Evolutionary conservation across 2,113 vertebrate species (phyloP), one percentile per base, ranked within the genome.

Genomic region (Sturnus vulgaris): DNA sequence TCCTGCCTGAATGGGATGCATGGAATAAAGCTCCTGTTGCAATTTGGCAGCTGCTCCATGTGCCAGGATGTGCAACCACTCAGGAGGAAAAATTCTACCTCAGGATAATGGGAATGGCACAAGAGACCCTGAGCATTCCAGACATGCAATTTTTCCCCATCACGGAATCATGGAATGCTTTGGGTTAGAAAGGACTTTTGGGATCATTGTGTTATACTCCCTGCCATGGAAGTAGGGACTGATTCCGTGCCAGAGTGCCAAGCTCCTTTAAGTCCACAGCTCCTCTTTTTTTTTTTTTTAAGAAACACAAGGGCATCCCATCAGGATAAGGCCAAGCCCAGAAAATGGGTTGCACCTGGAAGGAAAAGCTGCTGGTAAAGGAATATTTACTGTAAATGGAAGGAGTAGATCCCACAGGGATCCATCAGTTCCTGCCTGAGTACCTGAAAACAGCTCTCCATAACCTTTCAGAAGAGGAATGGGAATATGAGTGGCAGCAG

Each of bases 111-210:
- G 75, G 33, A 65, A 81, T 2, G 15, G 37, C 27, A 60, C 44
- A 64, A 47, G 80, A 50, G 44, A 33, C 44, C 37, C 31, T 3
- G 4, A 71, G 86, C 39, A 23, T 28, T 61, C 47, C 47, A 53
- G 3, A n/a, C 10, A 1, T 3, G 19, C 47, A 3, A 5, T 13
- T 61, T 28, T 69, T 23, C 46, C 63, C 60, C 40, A 0, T 35
- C 40, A 49, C 11, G 2, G 55, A 53, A 61, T 28, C 56, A 30
- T 17, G 73, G 56, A 87, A 61, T 55, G 47, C 10, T 55, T 24
- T 47, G 39, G 47, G 15, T 20, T n/a, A 24, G 47, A 63, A 78
- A 39, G 10, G 22, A 15, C 10, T 86, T 86, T 20, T 4, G 28
- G 55, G 15, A 46, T 39, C 33, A 28, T 1, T 19, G 33, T 33